These are phyloP conservation scores for Drosophila suzukii DNA, from an alignment of 1,140 invertebrate genomes.

Conservation along the genomic window DNA sequence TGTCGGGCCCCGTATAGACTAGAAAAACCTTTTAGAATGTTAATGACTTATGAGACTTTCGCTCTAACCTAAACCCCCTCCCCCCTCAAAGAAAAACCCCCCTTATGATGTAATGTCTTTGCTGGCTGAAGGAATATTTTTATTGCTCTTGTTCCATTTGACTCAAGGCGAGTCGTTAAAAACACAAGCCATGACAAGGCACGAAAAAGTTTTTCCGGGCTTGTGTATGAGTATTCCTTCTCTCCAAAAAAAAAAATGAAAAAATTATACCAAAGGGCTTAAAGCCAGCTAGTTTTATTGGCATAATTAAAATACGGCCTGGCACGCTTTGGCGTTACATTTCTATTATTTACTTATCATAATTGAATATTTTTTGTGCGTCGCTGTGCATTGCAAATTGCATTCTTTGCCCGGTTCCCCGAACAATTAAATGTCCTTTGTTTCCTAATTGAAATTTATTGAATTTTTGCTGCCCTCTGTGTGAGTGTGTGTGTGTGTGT, in stretches of 20 bases:
- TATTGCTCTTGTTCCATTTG: slow-evolving; percentile 64
- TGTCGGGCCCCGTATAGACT: slow-evolving; percentile 44
- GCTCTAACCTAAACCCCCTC: background rate
- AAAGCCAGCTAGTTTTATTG: slow-evolving; percentile 38
- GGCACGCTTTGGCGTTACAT: slow-evolving; percentile 28
- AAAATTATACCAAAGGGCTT: slow-evolving; percentile 22
- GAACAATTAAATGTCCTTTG: slow-evolving; percentile 56
- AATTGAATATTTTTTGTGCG: slow-evolving; percentile 49
- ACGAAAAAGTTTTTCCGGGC: slow-evolving; percentile 31
- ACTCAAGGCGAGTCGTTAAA: slow-evolving; percentile 59
- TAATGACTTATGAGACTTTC: slow-evolving; percentile 70
- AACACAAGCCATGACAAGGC: slow-evolving; percentile 66
- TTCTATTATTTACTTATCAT: slow-evolving; percentile 61
- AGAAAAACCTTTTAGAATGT: slow-evolving; percentile 80
- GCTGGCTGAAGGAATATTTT: slow-evolving; percentile 47
- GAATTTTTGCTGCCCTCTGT: slow-evolving; percentile 30
- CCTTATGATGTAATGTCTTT: slow-evolving; percentile 42
- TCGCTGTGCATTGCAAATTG: slow-evolving; percentile 44
- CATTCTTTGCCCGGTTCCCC: slow-evolving; percentile 31
- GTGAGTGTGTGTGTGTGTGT: slow-evolving; percentile 15
- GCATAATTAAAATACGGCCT: slow-evolving; percentile 55
- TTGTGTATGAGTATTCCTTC: background rate
- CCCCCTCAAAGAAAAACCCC: background rate
- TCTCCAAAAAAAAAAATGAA: background rate
- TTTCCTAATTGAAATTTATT: slow-evolving; percentile 63